Evolutionary conservation across 2,888 invertebrate species (phyloP), one percentile per base, ranked within the genome.

Genomic region (Antheraea yamamai): DNA sequence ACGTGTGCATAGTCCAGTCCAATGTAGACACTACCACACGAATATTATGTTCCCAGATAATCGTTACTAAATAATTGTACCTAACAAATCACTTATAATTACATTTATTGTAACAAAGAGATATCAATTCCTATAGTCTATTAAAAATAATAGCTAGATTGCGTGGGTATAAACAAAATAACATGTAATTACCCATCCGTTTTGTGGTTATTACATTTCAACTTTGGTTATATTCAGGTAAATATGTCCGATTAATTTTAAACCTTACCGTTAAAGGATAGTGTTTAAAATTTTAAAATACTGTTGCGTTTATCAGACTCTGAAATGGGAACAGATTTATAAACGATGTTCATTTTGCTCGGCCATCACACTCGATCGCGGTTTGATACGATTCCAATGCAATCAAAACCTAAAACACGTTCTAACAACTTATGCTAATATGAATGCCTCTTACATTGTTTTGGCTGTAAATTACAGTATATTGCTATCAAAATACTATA

Each of bases 321-420:
- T 75, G 72, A 72, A 74, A 75, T 72, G 76, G 74, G 39, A 76
- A 79, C 81, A 80, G 77, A 82, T 82, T 82, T 74, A 81, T 81
- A 79, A 78, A 75, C 76, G 74, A 79, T 81, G 80, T 82, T 68
- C 74, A 74, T 77, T 77, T 74, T 72, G 79, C 78, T 23, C 77
- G 77, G 81, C 84, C 81, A 84, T 82, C 80, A 77, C 77, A 78
- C 79, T 81, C 81, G 81, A 83, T 83, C 79, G 76, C 71, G 76
- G 74, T 75, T 77, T 78, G 77, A 77, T 80, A 74, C 74, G 74
- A 76, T 74, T 76, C 77, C 78, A 79, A 80, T 81, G 79, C 79
- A 82, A 85, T 80, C 82, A 80, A 80, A 81, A 79, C 70, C 75
- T 76, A 79, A 81, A 84, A 84, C 82, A 78, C 83, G 81, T 84